Conservation (phyloP, 2,888 invertebrate genomes). For the Agrotis puta region DNA sequence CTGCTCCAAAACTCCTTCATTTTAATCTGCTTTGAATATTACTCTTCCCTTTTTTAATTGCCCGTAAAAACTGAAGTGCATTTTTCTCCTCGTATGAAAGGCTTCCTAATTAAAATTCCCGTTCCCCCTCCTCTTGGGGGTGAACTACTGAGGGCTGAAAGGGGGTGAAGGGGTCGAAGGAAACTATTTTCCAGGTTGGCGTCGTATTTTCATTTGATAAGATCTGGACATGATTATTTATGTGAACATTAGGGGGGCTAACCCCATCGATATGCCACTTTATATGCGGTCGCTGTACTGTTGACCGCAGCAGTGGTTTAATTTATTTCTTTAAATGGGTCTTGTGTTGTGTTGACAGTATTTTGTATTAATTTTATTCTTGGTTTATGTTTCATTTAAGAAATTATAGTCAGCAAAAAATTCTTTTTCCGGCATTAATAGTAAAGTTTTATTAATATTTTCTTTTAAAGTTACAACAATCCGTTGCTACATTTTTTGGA, state of each 20-base stretch:
- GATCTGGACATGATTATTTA: constrained; percentile 90
- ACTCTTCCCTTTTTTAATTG: constrained; percentile 55
- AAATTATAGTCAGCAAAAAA: too few species aligned
- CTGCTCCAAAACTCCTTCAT: constrained; percentile 42
- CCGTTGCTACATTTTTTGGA: not conserved
- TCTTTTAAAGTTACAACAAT: not conserved
- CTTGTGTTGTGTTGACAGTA: not conserved
- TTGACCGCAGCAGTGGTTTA: constrained; percentile 56
- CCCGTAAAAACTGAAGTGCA: constrained; percentile 61
- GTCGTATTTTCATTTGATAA: constrained; percentile 89
- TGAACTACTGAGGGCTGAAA: constrained; percentile 34
- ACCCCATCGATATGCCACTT: constrained; percentile 88
- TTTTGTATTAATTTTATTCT: not conserved
- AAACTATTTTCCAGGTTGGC: constrained; percentile 85
- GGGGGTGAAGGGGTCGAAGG: constrained; percentile 69
- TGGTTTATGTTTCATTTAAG: too few species aligned
- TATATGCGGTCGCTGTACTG: constrained; percentile 82
- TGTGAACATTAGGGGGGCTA: constrained; percentile 86
- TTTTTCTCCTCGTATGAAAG: constrained; percentile 71
- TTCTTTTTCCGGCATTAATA: too few species aligned
- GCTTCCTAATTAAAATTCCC: constrained; percentile 86
- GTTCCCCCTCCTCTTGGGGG: constrained; percentile 53
- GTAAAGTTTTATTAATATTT: too few species aligned
- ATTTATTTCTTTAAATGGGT: constrained; percentile 21
- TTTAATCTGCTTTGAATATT: constrained; percentile 60